Conservation (phyloP, 2,113 vertebrate genomes). For the Ictalurus punctatus region DNA sequence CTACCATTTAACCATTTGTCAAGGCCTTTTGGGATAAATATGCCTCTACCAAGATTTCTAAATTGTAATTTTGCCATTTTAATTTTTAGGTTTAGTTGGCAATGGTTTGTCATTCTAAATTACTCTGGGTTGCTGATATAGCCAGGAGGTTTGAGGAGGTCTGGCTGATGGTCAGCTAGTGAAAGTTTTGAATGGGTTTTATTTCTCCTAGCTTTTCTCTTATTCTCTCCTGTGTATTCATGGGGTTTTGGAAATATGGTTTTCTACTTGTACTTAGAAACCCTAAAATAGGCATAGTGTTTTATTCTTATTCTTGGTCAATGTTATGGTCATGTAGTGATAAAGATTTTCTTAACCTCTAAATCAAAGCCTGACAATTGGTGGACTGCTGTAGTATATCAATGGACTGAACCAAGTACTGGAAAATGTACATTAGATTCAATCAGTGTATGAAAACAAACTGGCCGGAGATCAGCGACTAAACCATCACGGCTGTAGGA, state of each 20-base stretch:
- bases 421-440: neutral
- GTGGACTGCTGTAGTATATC: neutral
- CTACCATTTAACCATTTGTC: conserved; percentile 23
- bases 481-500: neutral
- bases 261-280: neutral
- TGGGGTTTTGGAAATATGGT: neutral
- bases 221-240: conserved; percentile 24
- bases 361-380: neutral
- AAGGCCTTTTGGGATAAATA: conserved; percentile 34
- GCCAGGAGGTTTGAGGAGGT: conserved; percentile 63
- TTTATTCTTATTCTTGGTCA: neutral
- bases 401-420: neutral
- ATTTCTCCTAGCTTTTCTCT: neutral
- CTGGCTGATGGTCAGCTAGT: conserved; percentile 43
- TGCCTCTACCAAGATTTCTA: conserved; percentile 13
- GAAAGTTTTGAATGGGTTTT: conserved; percentile 15
- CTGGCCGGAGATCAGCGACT: neutral
- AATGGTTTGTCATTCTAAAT: conserved; percentile 32
- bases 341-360: neutral
- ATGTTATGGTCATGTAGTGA: neutral
- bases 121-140: conserved; percentile 54
- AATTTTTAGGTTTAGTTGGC: conserved; percentile 28
- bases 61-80: neutral
- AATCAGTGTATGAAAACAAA: neutral
- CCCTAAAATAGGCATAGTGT: neutral